phyloP scores from a whole-genome alignment of 2,113 vertebrate genomes.

The Melospiza georgiana region DNA sequence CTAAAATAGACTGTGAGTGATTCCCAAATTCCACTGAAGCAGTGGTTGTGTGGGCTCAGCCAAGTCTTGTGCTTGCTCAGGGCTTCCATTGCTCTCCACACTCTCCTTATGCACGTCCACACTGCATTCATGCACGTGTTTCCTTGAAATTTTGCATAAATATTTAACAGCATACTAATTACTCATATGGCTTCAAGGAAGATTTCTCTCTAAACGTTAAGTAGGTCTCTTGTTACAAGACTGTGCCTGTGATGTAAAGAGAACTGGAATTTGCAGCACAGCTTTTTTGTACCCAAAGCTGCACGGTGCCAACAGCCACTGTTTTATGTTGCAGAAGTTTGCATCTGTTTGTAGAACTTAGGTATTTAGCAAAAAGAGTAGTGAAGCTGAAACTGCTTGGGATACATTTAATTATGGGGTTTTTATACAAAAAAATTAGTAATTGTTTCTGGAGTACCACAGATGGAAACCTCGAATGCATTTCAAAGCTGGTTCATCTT shows the following conservation, averaged over 20 bases:
- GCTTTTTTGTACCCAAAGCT: not conserved
- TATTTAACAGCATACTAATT: conserved; percentile 49
- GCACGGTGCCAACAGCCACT: not conserved
- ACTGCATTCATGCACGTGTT: not conserved
- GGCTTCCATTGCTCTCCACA: not conserved
- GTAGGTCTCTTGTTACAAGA: conserved; percentile 27
- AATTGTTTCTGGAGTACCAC: conserved; percentile 40
- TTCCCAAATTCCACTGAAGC: conserved; percentile 45
- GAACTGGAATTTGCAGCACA: conserved; percentile 20
- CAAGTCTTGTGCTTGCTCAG: not conserved
- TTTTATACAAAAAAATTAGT: not conserved
- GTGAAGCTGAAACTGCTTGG: not conserved
- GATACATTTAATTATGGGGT: not conserved
- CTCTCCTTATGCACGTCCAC: not conserved
- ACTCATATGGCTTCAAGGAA: conserved; percentile 29
- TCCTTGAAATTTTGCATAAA: conserved; percentile 47
- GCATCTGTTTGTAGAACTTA: conserved; percentile 13
- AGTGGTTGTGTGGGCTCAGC: not conserved
- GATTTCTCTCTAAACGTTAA: conserved; percentile 2
- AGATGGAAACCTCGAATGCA: not conserved
- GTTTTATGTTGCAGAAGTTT: not conserved
- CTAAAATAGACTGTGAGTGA: not conserved
- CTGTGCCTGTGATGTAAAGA: conserved; percentile 14
- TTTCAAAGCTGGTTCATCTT: conserved; percentile 6
- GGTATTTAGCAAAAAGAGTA: conserved; percentile 28